Evolutionary conservation across 92 coral and sea anemone genomes (phyloP).

Genomic region (Heliopora coerulea): DNA sequence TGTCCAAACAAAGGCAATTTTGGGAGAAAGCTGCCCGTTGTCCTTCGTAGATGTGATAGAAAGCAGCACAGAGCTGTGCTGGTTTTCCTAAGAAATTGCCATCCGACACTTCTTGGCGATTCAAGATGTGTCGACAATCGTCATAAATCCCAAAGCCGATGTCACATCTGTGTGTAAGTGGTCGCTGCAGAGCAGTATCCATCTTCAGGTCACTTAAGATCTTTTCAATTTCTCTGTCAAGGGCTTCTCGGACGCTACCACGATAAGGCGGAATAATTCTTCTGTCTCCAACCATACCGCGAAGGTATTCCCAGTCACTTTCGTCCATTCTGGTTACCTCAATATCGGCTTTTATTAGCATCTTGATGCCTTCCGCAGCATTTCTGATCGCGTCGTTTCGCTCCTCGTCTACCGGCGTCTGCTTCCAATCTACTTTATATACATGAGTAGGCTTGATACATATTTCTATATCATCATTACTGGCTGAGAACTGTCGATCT

Average conservation of each 20-base stretch:
- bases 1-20: neutral
- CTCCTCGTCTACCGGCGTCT: neutral
- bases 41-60: neutral
- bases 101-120: neutral
- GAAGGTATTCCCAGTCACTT: neutral
- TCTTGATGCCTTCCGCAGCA: neutral
- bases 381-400: neutral
- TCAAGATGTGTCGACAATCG: neutral
- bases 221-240: neutral
- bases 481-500: neutral
- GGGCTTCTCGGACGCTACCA: neutral
- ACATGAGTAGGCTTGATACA: neutral
- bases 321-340: neutral
- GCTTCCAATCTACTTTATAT: neutral
- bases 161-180: neutral
- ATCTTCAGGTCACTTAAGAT: neutral
- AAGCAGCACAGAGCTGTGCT: neutral
- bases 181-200: neutral
- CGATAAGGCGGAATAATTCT: neutral
- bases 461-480: neutral
- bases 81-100: neutral
- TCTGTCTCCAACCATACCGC: neutral
- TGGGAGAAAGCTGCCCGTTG: neutral
- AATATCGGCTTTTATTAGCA: neutral
- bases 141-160: neutral